Evolutionary conservation across 2,797 vertebrate genomes (phyloP).

Genomic region (Danio kyathit): DNA sequence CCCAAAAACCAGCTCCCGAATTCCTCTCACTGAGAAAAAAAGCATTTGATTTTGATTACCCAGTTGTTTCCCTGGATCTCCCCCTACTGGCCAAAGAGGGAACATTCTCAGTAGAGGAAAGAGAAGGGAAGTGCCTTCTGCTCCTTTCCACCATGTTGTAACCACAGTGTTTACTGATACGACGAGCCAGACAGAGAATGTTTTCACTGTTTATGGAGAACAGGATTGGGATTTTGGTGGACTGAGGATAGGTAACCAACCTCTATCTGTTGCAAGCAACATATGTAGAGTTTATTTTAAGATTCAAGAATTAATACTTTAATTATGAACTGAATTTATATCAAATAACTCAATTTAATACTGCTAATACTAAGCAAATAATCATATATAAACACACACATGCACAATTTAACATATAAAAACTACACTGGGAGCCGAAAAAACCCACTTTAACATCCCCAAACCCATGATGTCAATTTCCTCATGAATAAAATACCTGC

Average conservation of each 20-base stretch:
- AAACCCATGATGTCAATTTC: background rate
- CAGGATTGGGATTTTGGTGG: slow-evolving; percentile 64
- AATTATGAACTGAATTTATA: background rate
- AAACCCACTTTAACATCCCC: background rate
- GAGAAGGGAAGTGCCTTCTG: slow-evolving; percentile 77
- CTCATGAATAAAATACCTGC: slow-evolving; percentile 38
- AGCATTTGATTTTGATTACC: slow-evolving; percentile 44
- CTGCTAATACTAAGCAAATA: too few species aligned
- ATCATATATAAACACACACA: background rate
- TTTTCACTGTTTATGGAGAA: slow-evolving; percentile 71
- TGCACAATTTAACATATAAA: background rate
- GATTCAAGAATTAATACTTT: background rate
- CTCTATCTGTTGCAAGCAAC: background rate
- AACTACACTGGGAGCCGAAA: background rate
- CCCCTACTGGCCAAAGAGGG: slow-evolving; percentile 86
- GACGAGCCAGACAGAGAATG: slow-evolving; percentile 69
- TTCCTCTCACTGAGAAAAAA: slow-evolving; percentile 40
- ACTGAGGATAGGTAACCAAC: slow-evolving; percentile 48
- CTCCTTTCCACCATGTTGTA: slow-evolving; percentile 90
- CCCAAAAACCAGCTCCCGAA: slow-evolving; percentile 19
- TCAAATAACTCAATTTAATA: background rate
- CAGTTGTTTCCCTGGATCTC: slow-evolving; percentile 71
- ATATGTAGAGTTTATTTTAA: background rate
- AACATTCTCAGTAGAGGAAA: slow-evolving; percentile 75
- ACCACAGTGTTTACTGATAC: slow-evolving; percentile 89